Percentiles rank a stretch among this genome's conserved stretches.
These are phyloP conservation scores for Druon quercuslanigerum DNA, from an alignment of 1,140 invertebrate genomes.

Conservation along the genomic window DNA sequence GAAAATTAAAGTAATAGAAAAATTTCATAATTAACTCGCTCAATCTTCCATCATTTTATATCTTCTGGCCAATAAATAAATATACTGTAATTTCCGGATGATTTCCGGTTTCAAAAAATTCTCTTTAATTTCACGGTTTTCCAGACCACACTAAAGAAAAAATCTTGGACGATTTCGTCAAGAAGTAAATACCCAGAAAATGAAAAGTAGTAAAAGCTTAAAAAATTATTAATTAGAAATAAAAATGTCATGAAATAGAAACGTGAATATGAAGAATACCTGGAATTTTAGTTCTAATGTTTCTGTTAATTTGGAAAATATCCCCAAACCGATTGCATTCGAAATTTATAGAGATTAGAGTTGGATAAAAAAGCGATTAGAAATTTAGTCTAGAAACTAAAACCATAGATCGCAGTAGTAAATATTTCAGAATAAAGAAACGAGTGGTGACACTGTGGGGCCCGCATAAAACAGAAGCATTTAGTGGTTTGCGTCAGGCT, in stretches of 20 bases:
- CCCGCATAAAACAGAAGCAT: conserved; percentile 55
- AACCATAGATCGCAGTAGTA: conserved; percentile 4
- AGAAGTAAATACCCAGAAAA: no score
- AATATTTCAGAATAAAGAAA: conserved; percentile 6
- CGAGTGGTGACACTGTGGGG: conserved; percentile 30
- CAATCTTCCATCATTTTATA: no score
- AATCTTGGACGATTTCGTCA: no score
- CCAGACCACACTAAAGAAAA: no score
- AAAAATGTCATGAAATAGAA: conserved; percentile 31
- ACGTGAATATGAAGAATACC: conserved; percentile 2
- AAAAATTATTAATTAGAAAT: no score
- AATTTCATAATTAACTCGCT: no score
- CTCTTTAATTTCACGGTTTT: no score
- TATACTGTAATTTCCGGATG: no score
- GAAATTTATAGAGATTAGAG: conserved; percentile 27
- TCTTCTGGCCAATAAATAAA: no score
- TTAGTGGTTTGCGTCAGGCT: conserved; percentile 50
- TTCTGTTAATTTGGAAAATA: conserved; percentile 2
- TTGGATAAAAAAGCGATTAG: conserved; percentile 21
- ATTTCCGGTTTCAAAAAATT: no score
- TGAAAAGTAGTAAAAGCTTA: no score
- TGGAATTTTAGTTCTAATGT: neutral
- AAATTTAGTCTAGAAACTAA: conserved; percentile 33
- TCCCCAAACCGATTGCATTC: conserved; percentile 32
- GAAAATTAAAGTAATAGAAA: no score